These are phyloP conservation scores for Chrysolina oricalcia DNA, from an alignment of 2,888 invertebrate genomes.

Conservation along the genomic window DNA sequence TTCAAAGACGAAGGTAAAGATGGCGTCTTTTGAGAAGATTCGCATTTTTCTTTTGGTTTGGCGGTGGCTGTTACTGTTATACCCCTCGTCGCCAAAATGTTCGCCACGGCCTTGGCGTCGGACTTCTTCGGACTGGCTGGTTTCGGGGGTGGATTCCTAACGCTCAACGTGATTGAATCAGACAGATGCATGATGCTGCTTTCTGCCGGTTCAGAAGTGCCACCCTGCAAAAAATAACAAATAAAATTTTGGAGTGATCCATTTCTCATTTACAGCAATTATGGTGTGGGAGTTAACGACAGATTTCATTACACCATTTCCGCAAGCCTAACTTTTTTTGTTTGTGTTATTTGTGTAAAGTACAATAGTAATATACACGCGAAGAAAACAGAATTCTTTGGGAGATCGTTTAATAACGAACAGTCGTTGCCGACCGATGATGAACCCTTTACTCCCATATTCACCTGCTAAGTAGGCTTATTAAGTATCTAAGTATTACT, in stretches of 20 bases:
- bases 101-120: conserved; percentile 84
- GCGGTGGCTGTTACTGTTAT: conserved; percentile 84
- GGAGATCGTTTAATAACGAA: no score
- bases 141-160: conserved; percentile 71
- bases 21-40: conserved; percentile 67
- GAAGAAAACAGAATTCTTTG: no score
- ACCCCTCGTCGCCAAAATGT: conserved; percentile 83
- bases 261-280: not conserved
- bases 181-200: conserved; percentile 79
- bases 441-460: no score
- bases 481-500: no score
- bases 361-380: no score
- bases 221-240: conserved; percentile 60
- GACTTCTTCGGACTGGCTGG: conserved; percentile 74
- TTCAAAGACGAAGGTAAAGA: conserved; percentile 74
- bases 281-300: no score
- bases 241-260: not conserved
- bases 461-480: no score
- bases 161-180: conserved; percentile 83
- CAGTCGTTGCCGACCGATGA: no score
- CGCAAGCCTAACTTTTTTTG: no score
- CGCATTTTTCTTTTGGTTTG: conserved; percentile 67
- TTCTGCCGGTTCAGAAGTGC: conserved; percentile 66
- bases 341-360: no score
- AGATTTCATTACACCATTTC: no score